Base-by-base conservation (phyloP, 2,113 vertebrate genomes). In the Poicephalus meyeri region DNA sequence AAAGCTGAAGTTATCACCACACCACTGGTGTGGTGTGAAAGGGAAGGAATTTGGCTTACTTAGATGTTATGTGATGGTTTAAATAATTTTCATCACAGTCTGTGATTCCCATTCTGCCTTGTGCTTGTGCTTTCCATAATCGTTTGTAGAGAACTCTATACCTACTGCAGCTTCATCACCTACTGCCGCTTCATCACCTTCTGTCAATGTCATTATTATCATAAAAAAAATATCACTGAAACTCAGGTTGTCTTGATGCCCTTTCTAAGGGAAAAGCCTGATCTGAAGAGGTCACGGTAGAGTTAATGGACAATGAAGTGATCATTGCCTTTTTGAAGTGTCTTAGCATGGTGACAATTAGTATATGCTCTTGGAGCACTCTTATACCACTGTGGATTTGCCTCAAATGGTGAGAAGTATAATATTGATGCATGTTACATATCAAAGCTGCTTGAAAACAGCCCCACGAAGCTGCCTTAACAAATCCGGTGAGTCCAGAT, bases 391-490 rank as follows among this genome's bases (percentile, higher is more conserved):
- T n/a, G 2, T 10, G 35, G 20, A 19, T 55, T 56, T 73, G 8
- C 13, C 41, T 76, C 10, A 20, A 2, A 20, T 1, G 11, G 19
- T 50, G n/a, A 49, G 16, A 76, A 42, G 24, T 33, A 25, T 21
- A 35, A 6, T 10, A 13, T 1, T 31, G 18, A 17, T 20, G 24
- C 24, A 13, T 20, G 18, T n/a, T 26, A 12, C 0, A 0, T 15
- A 9, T 66, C 31, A 53, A 58, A 80, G 61, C n/a, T n/a, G n/a
- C n/a, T n/a, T n/a, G n/a, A n/a, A n/a, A n/a, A n/a, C n/a, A n/a
- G n/a, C n/a, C n/a, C n/a, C n/a, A n/a, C n/a, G n/a, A n/a, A n/a
- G n/a, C n/a, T n/a, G n/a, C n/a, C n/a, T n/a, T n/a, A n/a, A n/a
- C n/a, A n/a, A n/a, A n/a, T n/a, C n/a, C n/a, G n/a, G n/a, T n/a